These are phyloP conservation scores for Formica selysi DNA, from an alignment of 1,140 invertebrate species.

Conservation along the genomic window DNA sequence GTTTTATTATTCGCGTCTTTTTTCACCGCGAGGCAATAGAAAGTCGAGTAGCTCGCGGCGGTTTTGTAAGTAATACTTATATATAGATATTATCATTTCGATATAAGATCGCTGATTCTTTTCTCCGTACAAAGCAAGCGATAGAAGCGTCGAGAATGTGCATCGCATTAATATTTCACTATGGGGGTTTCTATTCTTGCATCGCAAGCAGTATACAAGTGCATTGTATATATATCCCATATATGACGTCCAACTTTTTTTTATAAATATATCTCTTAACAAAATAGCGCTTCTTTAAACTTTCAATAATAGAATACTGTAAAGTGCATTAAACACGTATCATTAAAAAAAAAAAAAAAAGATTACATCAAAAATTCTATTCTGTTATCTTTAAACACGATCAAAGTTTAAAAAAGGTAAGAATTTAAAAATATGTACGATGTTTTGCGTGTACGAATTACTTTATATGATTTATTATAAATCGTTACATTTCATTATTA, in stretches of 20 bases:
- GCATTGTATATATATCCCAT: background rate
- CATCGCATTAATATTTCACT: slow-evolving; percentile 50
- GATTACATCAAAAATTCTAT: background rate
- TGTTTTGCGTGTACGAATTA: background rate
- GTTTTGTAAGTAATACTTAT: slow-evolving; percentile 25
- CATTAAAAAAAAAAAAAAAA: background rate
- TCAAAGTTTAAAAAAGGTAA: background rate
- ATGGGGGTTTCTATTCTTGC: slow-evolving; percentile 47
- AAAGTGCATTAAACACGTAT: background rate
- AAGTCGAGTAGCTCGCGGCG: slow-evolving; percentile 24
- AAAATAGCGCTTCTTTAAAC: slow-evolving; percentile 26
- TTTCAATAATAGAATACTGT: slow-evolving; percentile 23
- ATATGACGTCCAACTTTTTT: slow-evolving; percentile 11
- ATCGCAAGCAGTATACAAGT: background rate
- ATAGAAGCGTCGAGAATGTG: slow-evolving; percentile 9
- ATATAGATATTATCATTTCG: background rate
- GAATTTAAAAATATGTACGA: background rate
- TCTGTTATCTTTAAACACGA: background rate
- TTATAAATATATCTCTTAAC: slow-evolving; percentile 5
- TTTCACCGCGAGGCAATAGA: background rate
- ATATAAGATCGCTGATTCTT: slow-evolving; percentile 27
- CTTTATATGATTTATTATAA: background rate
- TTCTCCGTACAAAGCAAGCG: background rate
- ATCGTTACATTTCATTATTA: background rate
- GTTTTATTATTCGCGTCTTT: slow-evolving; percentile 29